Percentiles rank a stretch among this genome's conserved stretches.
Conservation (phyloP, 2,797 vertebrate species). For the Ficedula albicollis region DNA sequence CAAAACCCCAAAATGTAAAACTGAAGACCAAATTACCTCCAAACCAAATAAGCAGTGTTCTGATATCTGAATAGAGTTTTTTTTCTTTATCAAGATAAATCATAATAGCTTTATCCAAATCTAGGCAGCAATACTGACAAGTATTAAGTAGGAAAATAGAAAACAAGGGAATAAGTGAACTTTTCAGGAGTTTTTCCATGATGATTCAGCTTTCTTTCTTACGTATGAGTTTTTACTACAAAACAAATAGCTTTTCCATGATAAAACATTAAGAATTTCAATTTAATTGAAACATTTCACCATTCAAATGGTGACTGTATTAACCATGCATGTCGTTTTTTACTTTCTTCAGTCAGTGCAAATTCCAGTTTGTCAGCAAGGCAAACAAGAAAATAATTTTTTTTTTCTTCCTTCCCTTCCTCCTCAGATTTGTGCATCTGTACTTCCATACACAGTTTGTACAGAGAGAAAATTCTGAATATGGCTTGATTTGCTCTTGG, state of each 20-base stretch:
- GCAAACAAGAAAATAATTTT: background rate
- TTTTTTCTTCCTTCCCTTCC: background rate
- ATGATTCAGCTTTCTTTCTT: background rate
- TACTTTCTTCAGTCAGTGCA: background rate
- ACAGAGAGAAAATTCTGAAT: background rate
- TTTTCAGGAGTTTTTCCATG: background rate
- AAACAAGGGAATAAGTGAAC: background rate
- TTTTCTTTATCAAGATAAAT: background rate
- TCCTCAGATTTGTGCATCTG: constrained; percentile 44
- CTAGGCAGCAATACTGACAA: background rate
- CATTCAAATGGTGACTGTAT: background rate
- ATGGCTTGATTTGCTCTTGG: constrained; percentile 51
- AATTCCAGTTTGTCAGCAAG: background rate
- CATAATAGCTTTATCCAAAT: background rate
- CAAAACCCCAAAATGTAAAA: background rate
- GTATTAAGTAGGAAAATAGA: background rate
- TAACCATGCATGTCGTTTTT: background rate
- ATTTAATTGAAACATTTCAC: background rate
- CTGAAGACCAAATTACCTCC: background rate
- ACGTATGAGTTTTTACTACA: background rate
- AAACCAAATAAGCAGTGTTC: background rate
- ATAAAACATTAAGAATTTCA: background rate
- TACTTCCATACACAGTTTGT: background rate
- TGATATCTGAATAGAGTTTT: background rate
- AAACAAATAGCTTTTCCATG: background rate